phyloP scores from a whole-genome alignment of 2,113 vertebrate species.

The Puffinus mauretanicus region DNA sequence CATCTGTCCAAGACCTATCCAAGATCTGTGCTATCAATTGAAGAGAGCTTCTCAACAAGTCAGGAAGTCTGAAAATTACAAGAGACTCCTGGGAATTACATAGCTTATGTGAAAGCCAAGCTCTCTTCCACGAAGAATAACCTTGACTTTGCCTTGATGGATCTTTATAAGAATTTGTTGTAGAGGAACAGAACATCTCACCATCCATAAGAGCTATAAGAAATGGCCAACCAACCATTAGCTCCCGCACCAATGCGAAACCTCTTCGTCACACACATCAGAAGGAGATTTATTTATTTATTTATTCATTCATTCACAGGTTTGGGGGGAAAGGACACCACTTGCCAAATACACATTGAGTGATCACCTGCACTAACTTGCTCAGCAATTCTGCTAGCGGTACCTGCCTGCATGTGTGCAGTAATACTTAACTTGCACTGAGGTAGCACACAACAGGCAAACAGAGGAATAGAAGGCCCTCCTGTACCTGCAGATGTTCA shows the following conservation, averaged over 20 bases:
- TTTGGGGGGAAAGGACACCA: neutral
- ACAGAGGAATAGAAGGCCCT: neutral
- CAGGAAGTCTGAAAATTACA: neutral
- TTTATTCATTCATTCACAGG: neutral
- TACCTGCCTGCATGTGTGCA: neutral
- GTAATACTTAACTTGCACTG: neutral
- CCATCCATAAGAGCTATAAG: neutral
- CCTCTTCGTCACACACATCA: fast-evolving
- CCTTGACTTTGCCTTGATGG: neutral
- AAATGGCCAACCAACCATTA: neutral
- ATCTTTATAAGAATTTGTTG: neutral
- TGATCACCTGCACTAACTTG: neutral
- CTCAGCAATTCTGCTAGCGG: neutral
- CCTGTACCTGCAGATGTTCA: neutral
- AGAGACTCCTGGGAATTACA: neutral
- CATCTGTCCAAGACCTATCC: neutral
- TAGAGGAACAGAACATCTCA: neutral
- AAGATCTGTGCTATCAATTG: neutral
- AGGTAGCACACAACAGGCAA: neutral
- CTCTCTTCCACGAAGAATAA: neutral
- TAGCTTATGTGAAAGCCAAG: neutral
- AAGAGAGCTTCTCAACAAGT: neutral
- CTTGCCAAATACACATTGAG: neutral
- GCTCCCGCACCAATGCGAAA: fast-evolving
- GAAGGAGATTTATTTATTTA: neutral